Conservation (phyloP, 2,113 vertebrate genomes). For the Lepus timidus region DNA sequence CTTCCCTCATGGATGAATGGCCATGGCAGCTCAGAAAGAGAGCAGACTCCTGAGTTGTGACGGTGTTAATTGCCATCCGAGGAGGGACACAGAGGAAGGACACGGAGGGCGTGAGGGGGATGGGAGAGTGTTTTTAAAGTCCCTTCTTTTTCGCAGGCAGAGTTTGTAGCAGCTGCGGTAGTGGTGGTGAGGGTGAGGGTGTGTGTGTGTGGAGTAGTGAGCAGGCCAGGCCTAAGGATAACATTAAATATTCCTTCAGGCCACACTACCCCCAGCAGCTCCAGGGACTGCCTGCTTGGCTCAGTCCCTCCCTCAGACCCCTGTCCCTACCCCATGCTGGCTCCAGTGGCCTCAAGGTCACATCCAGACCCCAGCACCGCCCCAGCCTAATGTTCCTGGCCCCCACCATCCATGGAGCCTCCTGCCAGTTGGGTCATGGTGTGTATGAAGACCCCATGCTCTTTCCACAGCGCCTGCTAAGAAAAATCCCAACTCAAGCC, state of each 20-base stretch:
- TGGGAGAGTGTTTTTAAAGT: not conserved
- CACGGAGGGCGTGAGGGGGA: not conserved
- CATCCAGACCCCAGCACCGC: too few relatives aligned
- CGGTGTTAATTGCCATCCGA: slow-evolving; percentile 50
- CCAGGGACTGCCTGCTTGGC: not conserved
- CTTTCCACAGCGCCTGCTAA: not conserved
- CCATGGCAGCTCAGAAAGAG: not conserved
- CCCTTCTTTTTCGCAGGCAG: not conserved
- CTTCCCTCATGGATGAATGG: slow-evolving; percentile 50
- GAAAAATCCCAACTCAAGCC: not conserved
- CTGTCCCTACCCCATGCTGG: not conserved
- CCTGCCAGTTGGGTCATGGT: too few relatives aligned
- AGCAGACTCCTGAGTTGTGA: slow-evolving; percentile 31
- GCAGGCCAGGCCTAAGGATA: not conserved
- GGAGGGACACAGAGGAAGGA: not conserved
- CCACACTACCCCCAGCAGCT: accelerated
- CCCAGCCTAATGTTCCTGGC: not conserved
- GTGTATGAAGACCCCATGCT: accelerated
- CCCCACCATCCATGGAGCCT: not conserved
- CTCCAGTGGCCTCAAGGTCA: not conserved
- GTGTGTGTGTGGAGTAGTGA: not conserved
- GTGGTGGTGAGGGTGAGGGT: too few relatives aligned
- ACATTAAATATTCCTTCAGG: not conserved
- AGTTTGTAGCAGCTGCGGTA: not conserved
- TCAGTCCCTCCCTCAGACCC: not conserved